phyloP scores from a whole-genome alignment of 2,797 vertebrate species.

The Carcharodon carcharias region DNA sequence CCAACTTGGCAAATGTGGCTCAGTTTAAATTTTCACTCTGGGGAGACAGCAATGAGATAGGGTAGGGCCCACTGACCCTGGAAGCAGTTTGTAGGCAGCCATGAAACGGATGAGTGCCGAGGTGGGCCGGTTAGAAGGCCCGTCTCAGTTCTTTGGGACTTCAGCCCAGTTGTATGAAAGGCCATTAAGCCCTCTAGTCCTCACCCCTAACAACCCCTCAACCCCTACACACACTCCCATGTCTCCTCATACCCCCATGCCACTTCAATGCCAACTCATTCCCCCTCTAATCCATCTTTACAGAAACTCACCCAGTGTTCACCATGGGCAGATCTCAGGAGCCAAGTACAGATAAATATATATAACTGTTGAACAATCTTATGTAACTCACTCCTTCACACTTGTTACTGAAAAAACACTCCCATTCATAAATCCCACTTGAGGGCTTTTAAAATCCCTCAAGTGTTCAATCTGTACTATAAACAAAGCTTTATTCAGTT shows the following conservation, averaged over 20 bases:
- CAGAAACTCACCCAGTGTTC: neutral
- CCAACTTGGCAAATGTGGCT: neutral
- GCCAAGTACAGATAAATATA: neutral
- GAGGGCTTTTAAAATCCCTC: neutral
- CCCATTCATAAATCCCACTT: neutral
- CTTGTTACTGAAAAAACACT: neutral
- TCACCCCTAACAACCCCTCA: neutral
- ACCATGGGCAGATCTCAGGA: neutral
- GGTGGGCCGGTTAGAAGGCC: neutral
- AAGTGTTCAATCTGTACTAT: neutral
- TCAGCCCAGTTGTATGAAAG: neutral
- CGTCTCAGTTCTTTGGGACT: neutral
- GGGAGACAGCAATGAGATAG: neutral
- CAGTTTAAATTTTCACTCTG: neutral
- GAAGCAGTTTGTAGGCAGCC: neutral
- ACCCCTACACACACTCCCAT: no score
- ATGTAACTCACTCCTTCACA: neutral
- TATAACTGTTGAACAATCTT: neutral
- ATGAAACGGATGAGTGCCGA: neutral
- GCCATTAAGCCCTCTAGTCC: no score
- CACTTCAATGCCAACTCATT: neutral
- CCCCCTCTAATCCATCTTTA: neutral
- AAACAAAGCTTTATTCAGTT: neutral
- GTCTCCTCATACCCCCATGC: neutral
- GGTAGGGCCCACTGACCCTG: neutral